A percentile compares a stretch with the other conserved stretches of the same genome.
phyloP scores from a whole-genome alignment of 2,888 invertebrate genomes.

The Abrostola triplasia region DNA sequence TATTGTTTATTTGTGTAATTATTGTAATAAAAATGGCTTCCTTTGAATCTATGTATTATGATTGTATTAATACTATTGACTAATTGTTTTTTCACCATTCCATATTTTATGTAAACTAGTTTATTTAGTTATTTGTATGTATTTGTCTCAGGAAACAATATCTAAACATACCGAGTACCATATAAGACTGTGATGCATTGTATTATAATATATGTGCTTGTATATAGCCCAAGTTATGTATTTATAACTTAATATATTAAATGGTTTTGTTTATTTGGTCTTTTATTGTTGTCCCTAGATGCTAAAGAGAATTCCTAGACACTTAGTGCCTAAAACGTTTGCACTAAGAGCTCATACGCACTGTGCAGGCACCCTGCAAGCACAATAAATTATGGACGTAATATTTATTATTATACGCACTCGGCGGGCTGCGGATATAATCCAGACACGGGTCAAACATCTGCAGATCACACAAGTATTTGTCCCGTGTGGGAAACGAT shows the following conservation, averaged over 20 bases:
- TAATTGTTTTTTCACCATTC: not conserved
- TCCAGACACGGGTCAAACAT: not conserved
- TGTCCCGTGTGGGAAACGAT: too few relatives aligned
- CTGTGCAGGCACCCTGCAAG: too few relatives aligned
- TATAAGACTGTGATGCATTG: slow-evolving; percentile 76
- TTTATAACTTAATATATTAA: slow-evolving; percentile 65
- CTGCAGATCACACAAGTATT: not conserved
- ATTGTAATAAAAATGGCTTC: not conserved
- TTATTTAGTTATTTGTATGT: slow-evolving; percentile 8
- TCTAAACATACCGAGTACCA: slow-evolving; percentile 50
- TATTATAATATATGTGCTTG: slow-evolving; percentile 64
- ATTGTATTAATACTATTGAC: not conserved
- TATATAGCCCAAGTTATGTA: slow-evolving; percentile 64
- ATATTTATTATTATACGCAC: too few relatives aligned
- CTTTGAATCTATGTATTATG: not conserved
- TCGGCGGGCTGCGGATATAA: too few relatives aligned
- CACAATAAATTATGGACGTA: too few relatives aligned
- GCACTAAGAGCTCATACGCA: too few relatives aligned
- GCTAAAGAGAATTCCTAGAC: not conserved
- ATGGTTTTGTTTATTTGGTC: slow-evolving; percentile 63
- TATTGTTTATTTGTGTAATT: too few relatives aligned
- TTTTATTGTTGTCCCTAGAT: slow-evolving; percentile 30
- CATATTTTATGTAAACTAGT: not conserved
- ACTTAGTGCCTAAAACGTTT: not conserved
- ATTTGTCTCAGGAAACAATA: slow-evolving; percentile 21